These are phyloP conservation scores for Caretta caretta DNA, from an alignment of 2,113 vertebrate genomes.

Conservation along the genomic window DNA sequence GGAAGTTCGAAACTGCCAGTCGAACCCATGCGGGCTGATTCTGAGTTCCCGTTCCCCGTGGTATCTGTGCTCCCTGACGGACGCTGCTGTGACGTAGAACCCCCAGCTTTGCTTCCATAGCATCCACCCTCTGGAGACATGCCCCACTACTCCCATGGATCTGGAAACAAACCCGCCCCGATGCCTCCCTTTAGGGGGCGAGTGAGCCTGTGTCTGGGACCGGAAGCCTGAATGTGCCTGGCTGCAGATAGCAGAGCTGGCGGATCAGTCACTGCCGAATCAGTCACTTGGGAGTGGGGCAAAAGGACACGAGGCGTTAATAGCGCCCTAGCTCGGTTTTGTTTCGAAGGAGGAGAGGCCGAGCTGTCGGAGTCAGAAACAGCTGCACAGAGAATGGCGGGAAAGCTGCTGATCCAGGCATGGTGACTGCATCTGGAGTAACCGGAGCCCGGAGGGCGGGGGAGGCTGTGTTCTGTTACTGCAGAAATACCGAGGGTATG, in stretches of 20 bases:
- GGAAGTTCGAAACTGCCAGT: neutral
- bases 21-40: too few species aligned
- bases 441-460: neutral
- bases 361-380: neutral
- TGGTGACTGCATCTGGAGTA: neutral
- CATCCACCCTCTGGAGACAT: neutral
- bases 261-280: neutral
- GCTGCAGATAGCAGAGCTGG: neutral
- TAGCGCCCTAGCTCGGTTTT: neutral
- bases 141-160: neutral
- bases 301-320: neutral
- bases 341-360: neutral
- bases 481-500: neutral
- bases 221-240: neutral
- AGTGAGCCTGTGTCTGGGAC: neutral
- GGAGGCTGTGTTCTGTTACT: neutral
- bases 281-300: neutral
- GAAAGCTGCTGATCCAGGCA: neutral
- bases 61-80: too few species aligned
- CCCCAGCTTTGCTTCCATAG: neutral
- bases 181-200: neutral
- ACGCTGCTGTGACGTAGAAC: too few species aligned
- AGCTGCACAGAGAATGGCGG: neutral
- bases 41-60: too few species aligned
- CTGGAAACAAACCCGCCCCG: neutral